Evolutionary conservation across 2,888 invertebrate species (phyloP), one percentile per base, ranked within the genome.

Genomic region (Metalampra italica): DNA sequence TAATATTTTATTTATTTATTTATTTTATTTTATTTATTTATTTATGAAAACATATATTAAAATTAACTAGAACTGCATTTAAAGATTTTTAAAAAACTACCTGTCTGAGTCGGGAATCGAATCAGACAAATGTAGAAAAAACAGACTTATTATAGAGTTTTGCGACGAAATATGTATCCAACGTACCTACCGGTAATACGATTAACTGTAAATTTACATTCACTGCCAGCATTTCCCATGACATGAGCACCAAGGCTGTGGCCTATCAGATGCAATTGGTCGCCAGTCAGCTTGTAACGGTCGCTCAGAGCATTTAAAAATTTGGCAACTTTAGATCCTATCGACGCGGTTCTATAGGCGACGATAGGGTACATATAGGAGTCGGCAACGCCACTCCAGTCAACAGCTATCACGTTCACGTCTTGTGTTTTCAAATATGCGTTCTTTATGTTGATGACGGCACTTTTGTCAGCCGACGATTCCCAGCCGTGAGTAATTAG

Each of bases 401-500:
- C 86, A 1, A 86, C 71, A 0, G 78, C 71, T 39, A 88, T 74
- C 1, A 91, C 82, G 51, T 83, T 88, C 1, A 78, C 78, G 53
- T 87, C 77, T 49, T 74, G 56, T 7, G 56, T 30, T 40, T 72
- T 56, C 47, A 90, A 60, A 65, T 86, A 90, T 3, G 82, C 82
- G 51, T 88, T 60, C 60, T 82, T 90, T 9, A 91, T 80, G 8
- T 52, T 47, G 1, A 71, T 53, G 38, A 84, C 81, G 7, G 76
- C 69, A 38, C 71, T 59, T 42, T 66, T 66, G 36, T 76, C 70
- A 1, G 77, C 83, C 29, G 78, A 76, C 0, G 90, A 90, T 62
- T 72, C 73, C 90, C 90, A 91, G 7, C 83, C 83, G 52, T 91
- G 91, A 0, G 90, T 89, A n/a, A 91, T 66, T 37, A 90, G 68